Percentiles rank a stretch among this genome's conserved stretches.
Evolutionary conservation across 2,113 vertebrate genomes (phyloP).

Genomic region (Acrocephalus kingi): DNA sequence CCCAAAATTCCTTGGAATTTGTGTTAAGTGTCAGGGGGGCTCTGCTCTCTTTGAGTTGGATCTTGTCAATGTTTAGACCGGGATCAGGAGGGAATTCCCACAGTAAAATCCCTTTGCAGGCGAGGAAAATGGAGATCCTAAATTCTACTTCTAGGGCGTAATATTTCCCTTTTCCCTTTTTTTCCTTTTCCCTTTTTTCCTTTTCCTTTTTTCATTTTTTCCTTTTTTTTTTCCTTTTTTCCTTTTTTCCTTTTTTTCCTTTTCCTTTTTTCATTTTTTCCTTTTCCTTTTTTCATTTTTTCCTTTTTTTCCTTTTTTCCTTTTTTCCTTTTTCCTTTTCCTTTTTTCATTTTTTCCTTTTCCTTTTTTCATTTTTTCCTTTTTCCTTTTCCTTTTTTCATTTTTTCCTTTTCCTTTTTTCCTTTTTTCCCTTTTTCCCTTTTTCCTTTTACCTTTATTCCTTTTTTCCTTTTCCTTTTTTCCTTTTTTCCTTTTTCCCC

Average conservation of each 20-base stretch:
- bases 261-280: fast-evolving
- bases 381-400: too few relatives aligned
- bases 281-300: fast-evolving
- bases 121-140: background rate
- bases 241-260: fast-evolving
- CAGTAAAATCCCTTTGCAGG: background rate
- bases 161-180: too few relatives aligned
- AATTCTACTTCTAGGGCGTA: background rate
- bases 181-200: fast-evolving
- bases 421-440: too few relatives aligned
- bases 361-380: background rate
- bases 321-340: too few relatives aligned
- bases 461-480: too few relatives aligned
- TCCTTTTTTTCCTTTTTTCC: too few relatives aligned
- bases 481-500: too few relatives aligned
- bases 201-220: fast-evolving
- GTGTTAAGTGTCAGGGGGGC: fast-evolving
- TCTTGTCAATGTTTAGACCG: fast-evolving
- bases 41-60: fast-evolving
- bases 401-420: too few relatives aligned
- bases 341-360: fast-evolving
- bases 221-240: too few relatives aligned
- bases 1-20: fast-evolving
- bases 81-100: background rate
- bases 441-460: too few relatives aligned